Percentiles rank a stretch among this genome's conserved stretches.
Evolutionary conservation across 2,113 vertebrate genomes (phyloP).

Genomic region (Pycnonotus jocosus): DNA sequence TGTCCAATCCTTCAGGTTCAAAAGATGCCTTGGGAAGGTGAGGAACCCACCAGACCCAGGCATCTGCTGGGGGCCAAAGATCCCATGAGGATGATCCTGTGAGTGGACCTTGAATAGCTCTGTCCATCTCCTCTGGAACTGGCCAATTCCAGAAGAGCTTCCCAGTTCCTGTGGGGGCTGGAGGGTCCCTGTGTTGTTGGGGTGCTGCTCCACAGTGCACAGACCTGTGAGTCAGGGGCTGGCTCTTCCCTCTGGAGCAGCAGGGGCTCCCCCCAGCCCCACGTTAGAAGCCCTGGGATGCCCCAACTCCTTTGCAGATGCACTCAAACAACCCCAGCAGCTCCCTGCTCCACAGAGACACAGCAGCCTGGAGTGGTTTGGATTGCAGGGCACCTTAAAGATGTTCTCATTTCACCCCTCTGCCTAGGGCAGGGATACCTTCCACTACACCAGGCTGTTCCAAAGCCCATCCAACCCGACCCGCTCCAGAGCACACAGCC

Average conservation of each 20-base stretch:
- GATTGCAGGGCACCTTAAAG: background rate
- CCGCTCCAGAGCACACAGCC: background rate
- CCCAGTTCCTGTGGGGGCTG: rapidly evolving
- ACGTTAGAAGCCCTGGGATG: rapidly evolving
- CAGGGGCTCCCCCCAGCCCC: background rate
- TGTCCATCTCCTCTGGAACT: background rate
- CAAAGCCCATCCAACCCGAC: background rate
- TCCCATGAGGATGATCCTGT: background rate
- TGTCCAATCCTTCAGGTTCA: background rate
- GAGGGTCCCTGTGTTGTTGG: rapidly evolving
- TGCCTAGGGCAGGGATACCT: background rate
- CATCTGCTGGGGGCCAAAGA: background rate
- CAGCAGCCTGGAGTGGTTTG: background rate
- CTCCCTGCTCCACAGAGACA: background rate
- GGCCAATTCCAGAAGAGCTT: background rate
- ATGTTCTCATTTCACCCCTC: background rate
- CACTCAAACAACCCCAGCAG: background rate
- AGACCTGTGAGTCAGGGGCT: background rate
- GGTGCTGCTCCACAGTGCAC: background rate
- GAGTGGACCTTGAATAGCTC: too few species aligned
- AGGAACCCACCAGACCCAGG: background rate
- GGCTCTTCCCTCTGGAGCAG: background rate
- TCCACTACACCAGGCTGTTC: background rate
- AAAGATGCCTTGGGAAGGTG: background rate
- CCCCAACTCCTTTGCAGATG: rapidly evolving